phyloP scores from a whole-genome alignment of 1,140 invertebrate species.

The Aphelinus certus region DNA sequence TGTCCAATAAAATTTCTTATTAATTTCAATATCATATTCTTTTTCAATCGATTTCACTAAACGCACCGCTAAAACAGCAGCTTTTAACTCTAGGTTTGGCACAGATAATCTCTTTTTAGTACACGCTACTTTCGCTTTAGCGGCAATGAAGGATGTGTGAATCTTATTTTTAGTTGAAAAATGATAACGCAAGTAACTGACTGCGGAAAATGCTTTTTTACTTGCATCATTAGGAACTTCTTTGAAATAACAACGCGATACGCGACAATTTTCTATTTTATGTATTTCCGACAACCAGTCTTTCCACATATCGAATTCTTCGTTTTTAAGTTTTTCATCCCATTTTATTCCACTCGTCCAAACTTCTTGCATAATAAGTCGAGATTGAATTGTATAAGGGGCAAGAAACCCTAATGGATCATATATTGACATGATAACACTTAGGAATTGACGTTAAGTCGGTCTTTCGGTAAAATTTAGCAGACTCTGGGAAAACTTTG shows the following conservation, averaged over 20 bases:
- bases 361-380: constrained; percentile 56
- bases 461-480: constrained; percentile 9
- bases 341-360: constrained; percentile 40
- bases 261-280: neutral
- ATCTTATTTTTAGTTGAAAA: no score
- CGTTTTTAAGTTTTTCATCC: constrained; percentile 16
- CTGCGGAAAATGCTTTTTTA: no score
- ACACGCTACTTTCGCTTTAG: no score
- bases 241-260: neutral
- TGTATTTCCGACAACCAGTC: constrained; percentile 5
- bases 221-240: constrained; percentile 21
- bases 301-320: constrained; percentile 1
- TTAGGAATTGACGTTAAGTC: constrained; percentile 46
- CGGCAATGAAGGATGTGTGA: no score
- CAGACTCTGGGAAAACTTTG: neutral
- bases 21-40: no score
- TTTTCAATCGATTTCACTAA: no score
- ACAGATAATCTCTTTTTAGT: no score
- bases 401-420: constrained; percentile 56
- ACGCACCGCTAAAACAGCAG: no score
- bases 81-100: no score
- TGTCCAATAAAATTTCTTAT: no score
- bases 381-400: constrained; percentile 51
- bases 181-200: no score
- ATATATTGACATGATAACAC: constrained; percentile 49